Base-by-base conservation (phyloP, 2,888 invertebrate species). In the Aphodius granarius region DNA sequence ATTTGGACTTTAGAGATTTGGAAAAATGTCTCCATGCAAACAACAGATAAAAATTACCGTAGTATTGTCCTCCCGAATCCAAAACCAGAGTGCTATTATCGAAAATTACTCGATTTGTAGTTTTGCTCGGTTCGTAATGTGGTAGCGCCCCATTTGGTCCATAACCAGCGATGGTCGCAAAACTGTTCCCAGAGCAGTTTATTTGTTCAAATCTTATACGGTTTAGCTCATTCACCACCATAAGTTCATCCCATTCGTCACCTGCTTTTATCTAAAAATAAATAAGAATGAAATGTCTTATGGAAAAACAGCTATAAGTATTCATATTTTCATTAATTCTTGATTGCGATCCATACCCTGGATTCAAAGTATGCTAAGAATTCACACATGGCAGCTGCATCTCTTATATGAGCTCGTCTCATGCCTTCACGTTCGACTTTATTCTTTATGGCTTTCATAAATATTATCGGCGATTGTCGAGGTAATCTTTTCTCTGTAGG, bases 11-110 rank as follows among this genome's bases (percentile, higher is more conserved):
- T 15, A 15, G 65, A 65, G 17, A 18, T 65, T 65, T 9, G 19
- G 19, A n/a, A n/a, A n/a, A n/a, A 71, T 13, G 43, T 4, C 43
- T 3, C 22, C 43, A n/a, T n/a, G n/a, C 6, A 22, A 23, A 22
- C 23, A 9, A 15, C 9, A n/a, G 20, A 62, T 3, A 4, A 21
- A 65, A 43, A 64, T 17, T 19, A 73, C 21, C 15, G 66, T 73
- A 90, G 87, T 98, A 99, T 86, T 99, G 99, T 73, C 96, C 98
- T 16, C 99, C 99, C 0, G 98, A 97, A 84, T 98, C 98, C 81
- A 98, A 91, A 22, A 99, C 92, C 77, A 97, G 90, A 0, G 97
- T 92, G 78, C 95, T 95, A 79, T 94, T 92, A 73, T 90, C 91
- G 73, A 91, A 92, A 22, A 98, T 91, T 66, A 88, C 86, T 5